phyloP scores from a whole-genome alignment of 2,797 vertebrate species.

The Hoplostethus atlanticus region DNA sequence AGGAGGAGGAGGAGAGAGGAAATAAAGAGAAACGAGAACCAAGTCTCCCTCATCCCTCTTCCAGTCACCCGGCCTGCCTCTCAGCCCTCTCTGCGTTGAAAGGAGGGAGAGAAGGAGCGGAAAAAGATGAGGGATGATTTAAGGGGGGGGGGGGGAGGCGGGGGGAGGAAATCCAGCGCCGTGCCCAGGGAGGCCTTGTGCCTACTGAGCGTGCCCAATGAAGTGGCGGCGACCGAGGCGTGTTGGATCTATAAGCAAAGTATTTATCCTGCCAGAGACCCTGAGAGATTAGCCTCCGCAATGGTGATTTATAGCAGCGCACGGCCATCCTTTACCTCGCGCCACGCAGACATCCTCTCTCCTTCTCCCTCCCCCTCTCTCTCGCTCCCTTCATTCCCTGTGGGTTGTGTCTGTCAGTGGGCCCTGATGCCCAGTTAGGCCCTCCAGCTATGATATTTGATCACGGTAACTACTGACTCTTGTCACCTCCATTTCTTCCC shows the following conservation, averaged over 20 bases:
- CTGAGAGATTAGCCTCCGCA: constrained; percentile 91
- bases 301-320: constrained; percentile 92
- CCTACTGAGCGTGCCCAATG: constrained; percentile 82
- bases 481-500: constrained; percentile 91
- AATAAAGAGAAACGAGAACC: constrained; percentile 75
- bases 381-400: constrained; percentile 75
- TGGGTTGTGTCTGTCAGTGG: constrained; percentile 90
- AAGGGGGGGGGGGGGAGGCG: no score
- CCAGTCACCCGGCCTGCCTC: constrained; percentile 63
- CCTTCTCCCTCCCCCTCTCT: constrained; percentile 63
- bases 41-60: constrained; percentile 71
- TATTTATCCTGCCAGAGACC: constrained; percentile 85
- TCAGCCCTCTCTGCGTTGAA: constrained; percentile 69
- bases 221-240: constrained; percentile 79
- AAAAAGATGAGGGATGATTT: constrained; percentile 82
- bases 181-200: constrained; percentile 81
- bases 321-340: constrained; percentile 87
- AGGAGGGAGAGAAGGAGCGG: constrained; percentile 58
- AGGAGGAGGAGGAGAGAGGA: constrained; percentile 26
- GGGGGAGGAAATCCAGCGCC: constrained; percentile 56
- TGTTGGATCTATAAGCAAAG: constrained; percentile 86
- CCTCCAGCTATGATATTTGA: constrained; percentile 97
- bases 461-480: constrained; percentile 96
- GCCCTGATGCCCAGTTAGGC: constrained; percentile 92
- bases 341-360: constrained; percentile 74